Evolutionary conservation across 2,888 invertebrate species (phyloP), one percentile per base, ranked within the genome.

Genomic region (Papilio demoleus): DNA sequence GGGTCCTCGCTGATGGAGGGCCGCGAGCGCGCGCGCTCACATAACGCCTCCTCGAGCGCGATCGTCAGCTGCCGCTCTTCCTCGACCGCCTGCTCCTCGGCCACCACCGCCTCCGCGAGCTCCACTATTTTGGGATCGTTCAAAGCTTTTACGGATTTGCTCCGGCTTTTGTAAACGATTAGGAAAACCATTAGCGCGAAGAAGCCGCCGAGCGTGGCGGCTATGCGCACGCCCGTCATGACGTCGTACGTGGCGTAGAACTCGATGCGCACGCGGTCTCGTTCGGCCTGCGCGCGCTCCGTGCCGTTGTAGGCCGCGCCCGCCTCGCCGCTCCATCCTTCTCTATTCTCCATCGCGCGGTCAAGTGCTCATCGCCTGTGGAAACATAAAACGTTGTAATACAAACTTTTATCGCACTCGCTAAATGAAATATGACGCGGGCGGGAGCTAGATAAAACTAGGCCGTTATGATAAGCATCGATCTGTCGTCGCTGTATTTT

Each of bases 221-320:
- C 98, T 88, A 98, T 98, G 75, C 97, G 95, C 74, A 98, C 95
- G 75, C 98, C 98, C 79, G 97, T 98, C 97, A 97, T 97, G 87
- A 96, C 96, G 93, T 98, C 97, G 91, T 98, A 98, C 42, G 97
- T 97, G 79, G 96, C 95, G 93, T 97, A 97, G 92, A 97, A 97
- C 84, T 96, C 96, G 79, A 95, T 94, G 81, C 96, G 95, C 79
- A 95, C 94, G 80, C 95, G 94, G 84, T 96, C 95, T 67, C 95
- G 94, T 78, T 95, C 94, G 77, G 92, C 90, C 74, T 86, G 86
- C 73, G 89, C 78, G 73, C 79, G 84, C 70, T 87, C 85, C 63
- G 90, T 91, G 71, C 84, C 81, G 82, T 90, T 91, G 71, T 87
- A 86, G 74, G 81, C 73, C 75, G 85, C 85, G 76, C 81, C 82